phyloP scores from a whole-genome alignment of 2,888 invertebrate genomes.

The Gisinianus flammeolus region DNA sequence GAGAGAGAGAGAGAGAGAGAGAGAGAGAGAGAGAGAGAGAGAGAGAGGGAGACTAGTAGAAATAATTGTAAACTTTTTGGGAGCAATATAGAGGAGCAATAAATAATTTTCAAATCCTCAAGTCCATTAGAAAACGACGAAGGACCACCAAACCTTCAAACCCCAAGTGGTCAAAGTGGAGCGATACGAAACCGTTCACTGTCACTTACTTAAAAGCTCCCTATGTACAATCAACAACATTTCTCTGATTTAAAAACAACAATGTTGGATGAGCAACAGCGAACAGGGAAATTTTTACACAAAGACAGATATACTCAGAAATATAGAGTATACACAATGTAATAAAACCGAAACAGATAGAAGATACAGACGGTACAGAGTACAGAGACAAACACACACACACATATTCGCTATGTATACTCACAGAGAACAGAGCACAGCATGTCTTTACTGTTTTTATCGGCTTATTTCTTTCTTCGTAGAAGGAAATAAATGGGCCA shows the following conservation, averaged over 20 bases:
- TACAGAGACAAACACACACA: background rate
- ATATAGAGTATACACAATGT: background rate
- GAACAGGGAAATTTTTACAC: background rate
- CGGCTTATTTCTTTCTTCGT: background rate
- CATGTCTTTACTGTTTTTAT: conserved; percentile 26
- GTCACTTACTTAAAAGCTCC: conserved; percentile 28
- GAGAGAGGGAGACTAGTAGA: background rate
- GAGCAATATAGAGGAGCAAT: background rate
- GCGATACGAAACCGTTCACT: conserved; percentile 34
- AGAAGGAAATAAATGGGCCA: conserved; percentile 17
- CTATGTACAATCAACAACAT: conserved; percentile 17
- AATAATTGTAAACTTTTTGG: background rate
- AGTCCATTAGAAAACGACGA: conserved; percentile 8
- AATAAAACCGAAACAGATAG: background rate
- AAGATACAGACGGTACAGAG: too few relatives aligned
- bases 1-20: too few relatives aligned
- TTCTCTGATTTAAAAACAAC: conserved; percentile 1
- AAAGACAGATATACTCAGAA: background rate
- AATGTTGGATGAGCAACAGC: conserved; percentile 3
- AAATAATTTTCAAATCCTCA: background rate
- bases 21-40: too few relatives aligned
- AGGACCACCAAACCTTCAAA: conserved; percentile 22
- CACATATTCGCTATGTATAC: background rate
- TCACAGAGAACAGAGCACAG: background rate
- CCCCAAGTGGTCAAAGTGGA: conserved; percentile 35